These are phyloP conservation scores for Yasuhikotakia modesta DNA, from an alignment of 2,797 vertebrate species.

Conservation along the genomic window DNA sequence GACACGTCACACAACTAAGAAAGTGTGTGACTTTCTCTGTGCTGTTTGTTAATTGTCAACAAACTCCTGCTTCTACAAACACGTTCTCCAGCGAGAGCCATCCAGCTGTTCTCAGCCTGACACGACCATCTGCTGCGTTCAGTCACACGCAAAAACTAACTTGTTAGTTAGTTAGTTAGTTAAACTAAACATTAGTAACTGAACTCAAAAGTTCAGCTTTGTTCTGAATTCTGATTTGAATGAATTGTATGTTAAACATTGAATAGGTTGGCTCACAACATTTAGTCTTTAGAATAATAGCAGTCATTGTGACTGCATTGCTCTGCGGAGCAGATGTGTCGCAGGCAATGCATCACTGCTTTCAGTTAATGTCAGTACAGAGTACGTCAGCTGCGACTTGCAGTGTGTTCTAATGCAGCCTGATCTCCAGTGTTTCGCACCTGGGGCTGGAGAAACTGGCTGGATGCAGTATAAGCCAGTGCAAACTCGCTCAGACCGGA, in stretches of 20 bases:
- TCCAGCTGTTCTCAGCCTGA: no score
- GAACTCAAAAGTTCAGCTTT: no score
- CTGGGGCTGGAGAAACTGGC: conserved; percentile 75
- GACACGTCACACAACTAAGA: conserved; percentile 14
- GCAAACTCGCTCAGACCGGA: conserved; percentile 73
- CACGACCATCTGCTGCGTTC: no score
- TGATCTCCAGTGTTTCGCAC: conserved; percentile 69
- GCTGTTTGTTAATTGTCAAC: conserved; percentile 2
- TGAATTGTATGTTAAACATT: neutral
- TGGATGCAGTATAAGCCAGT: conserved; percentile 73
- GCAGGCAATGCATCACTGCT: conserved; percentile 13
- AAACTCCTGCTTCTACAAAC: neutral
- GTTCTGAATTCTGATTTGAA: no score
- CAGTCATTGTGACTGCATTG: conserved; percentile 1
- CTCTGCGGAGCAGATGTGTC: conserved; percentile 25
- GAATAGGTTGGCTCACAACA: neutral
- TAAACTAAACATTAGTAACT: no score
- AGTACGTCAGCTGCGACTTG: conserved; percentile 47
- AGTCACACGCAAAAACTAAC: no score
- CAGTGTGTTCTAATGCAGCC: conserved; percentile 48
- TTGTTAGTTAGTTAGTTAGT: no score
- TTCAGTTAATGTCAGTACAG: conserved; percentile 46
- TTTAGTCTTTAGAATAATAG: neutral
- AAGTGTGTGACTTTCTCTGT: neutral
- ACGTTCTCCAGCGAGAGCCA: no score